Evolutionary conservation across 2,797 vertebrate genomes (phyloP), one percentile per base, ranked within the genome.

Genomic region (Sylvia borin): DNA sequence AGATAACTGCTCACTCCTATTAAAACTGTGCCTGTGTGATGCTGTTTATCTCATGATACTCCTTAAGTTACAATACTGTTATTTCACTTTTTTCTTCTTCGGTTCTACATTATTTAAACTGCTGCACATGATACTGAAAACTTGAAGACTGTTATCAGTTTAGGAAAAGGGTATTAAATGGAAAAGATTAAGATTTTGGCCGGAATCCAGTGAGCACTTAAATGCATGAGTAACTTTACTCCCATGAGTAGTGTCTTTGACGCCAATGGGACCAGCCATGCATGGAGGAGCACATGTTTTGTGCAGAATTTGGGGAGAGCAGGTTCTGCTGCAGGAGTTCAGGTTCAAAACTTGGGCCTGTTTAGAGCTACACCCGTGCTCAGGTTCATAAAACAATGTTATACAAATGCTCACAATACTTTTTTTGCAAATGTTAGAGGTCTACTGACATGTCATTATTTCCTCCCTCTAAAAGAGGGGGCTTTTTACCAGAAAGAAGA

Each of bases 221-320:
- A 95, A 96, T 94, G 95, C 95, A 96, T 95, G 92, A 96, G 91
- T 94, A 95, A 95, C 89, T 96, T 96, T 96, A 96, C 95, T 97
- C 95, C 93, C 93, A 40, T 93, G 93, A 97, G 95, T 86, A 96
- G 93, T 40, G 95, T 88, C 92, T 92, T 78, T 95, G 96, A 94
- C 73, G 73, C 82, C 95, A 79, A 47, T 82, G 92, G 95, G 87
- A 53, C 21, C 83, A 79, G 80, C 85, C 91, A 73, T 54, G 95
- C 94, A 53, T 67, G 85, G 94, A 93, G 67, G 64, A 86, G 90
- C 26, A 7, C 79, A 75, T 1, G 16, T 90, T 47, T 47, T 75
- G 66, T 72, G 38, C 1, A 42, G 94, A 26, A 8, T 18, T 1
- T 62, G 73, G 65, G 79, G 73, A 74, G 43, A 71, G 36, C 24